A percentile compares a stretch with the other conserved stretches of the same genome.
Conservation (phyloP, 2,888 invertebrate species). For the Pandemis cinnamomeana region DNA sequence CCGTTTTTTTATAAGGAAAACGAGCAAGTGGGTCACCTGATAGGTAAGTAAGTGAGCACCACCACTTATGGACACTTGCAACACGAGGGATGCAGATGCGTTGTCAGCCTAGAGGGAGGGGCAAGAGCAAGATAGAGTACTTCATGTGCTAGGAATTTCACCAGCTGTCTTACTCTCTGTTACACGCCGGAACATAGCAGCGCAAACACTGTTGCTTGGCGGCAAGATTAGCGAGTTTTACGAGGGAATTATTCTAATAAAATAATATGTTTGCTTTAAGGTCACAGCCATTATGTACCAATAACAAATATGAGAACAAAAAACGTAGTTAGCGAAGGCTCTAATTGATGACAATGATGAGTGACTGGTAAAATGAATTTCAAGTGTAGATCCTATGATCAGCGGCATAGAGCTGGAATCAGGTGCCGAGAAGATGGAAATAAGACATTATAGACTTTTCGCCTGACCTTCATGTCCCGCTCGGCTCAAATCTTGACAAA, state of each 20-base stretch:
- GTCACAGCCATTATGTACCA: background rate
- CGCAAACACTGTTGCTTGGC: too few species aligned
- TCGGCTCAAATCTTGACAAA: background rate
- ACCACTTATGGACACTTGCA: too few species aligned
- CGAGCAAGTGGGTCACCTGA: too few species aligned
- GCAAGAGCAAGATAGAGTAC: too few species aligned
- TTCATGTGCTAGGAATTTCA: too few species aligned
- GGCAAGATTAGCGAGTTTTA: background rate
- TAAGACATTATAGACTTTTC: background rate
- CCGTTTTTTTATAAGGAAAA: too few species aligned
- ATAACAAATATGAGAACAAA: background rate
- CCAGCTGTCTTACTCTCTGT: too few species aligned
- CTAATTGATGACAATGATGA: background rate
- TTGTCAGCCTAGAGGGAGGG: too few species aligned
- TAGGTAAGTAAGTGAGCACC: too few species aligned
- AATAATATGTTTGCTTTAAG: background rate
- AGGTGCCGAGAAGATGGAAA: background rate
- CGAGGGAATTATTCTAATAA: background rate
- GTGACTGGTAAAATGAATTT: background rate
- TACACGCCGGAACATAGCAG: too few species aligned
- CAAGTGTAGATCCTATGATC: background rate
- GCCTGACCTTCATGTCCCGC: background rate
- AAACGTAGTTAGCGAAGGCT: background rate
- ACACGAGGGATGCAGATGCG: too few species aligned
- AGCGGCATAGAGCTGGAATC: background rate